Evolutionary conservation across 2,113 vertebrate genomes (phyloP), one percentile per base, ranked within the genome.

Genomic region (Lates calcarifer): DNA sequence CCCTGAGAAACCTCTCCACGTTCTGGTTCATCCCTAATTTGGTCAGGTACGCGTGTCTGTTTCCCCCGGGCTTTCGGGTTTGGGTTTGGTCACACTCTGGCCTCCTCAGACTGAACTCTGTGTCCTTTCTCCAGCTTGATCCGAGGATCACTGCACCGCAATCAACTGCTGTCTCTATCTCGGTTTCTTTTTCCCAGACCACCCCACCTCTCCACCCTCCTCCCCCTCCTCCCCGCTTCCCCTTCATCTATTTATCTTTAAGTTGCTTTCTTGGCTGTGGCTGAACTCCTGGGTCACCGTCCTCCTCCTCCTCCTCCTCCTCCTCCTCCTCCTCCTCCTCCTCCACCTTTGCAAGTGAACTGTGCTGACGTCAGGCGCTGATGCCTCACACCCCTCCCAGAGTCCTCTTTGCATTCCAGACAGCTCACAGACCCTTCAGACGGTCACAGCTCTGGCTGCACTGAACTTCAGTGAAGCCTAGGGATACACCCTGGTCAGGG

Each of bases 331-430:
- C n/a, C n/a, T n/a, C n/a, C n/a, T 12, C 74, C 60, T 83, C 69
- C 77, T 77, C 79, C 2, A 6, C 39, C 57, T 85, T 12, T 24
- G 18, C n/a, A 20, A 3, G 68, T 82, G 68, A 70, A 58, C 41
- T 17, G 43, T 18, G 58, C 37, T 86, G 67, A 90, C 75, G 63
- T 88, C 79, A 88, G 41, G 86, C 58, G 31, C 53, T 3, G n/a
- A n/a, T 1, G 51, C 51, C 56, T 51, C 15, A 2, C 15, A 0
- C 45, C 49, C 37, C 75, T 80, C 77, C 77, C 79, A 9, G 49
- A 29, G 39, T 0, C 17, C 29, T 29, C 66, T 57, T 41, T 57
- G 56, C 87, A 89, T 90, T 91, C 87, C 86, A 70, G 76, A 65
- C 78, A 56, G 65, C 75, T 78, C 64, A 4, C 60, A 31, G 47